phyloP scores from a whole-genome alignment of 2,888 invertebrate genomes.

The Esperia sulphurella region DNA sequence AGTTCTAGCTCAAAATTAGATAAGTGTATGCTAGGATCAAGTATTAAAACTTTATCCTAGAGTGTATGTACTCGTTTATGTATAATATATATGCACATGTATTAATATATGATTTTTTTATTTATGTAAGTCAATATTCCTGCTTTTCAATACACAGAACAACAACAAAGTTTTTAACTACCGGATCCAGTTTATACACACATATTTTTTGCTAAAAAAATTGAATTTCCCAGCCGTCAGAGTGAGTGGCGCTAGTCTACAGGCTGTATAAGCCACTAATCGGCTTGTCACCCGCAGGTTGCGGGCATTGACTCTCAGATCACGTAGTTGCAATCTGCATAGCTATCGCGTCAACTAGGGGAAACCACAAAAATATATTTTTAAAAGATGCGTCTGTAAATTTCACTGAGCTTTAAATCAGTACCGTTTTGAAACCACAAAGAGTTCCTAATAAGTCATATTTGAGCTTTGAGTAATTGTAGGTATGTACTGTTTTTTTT shows the following conservation, averaged over 20 bases:
- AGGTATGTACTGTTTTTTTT: no score
- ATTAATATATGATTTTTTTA: no score
- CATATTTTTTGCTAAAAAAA: no score
- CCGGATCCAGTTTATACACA: no score
- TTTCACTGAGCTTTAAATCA: neutral
- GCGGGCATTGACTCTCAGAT: slow-evolving; percentile 58
- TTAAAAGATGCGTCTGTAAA: neutral
- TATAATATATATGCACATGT: no score
- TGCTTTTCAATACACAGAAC: neutral
- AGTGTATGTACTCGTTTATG: no score
- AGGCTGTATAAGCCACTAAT: slow-evolving; percentile 48
- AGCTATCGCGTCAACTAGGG: slow-evolving; percentile 18
- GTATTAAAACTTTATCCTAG: no score
- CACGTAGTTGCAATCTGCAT: slow-evolving; percentile 74
- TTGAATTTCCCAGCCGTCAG: neutral
- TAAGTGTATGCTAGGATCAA: no score
- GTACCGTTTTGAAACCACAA: neutral
- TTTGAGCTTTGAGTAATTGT: no score
- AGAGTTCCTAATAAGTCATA: neutral
- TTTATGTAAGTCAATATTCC: no score
- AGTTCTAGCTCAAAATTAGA: no score
- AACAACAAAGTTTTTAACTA: no score
- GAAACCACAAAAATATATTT: slow-evolving; percentile 3
- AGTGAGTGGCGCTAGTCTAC: slow-evolving; percentile 7
- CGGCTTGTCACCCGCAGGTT: slow-evolving; percentile 62